Evolutionary conservation across 2,888 invertebrate species (phyloP).

Genomic region (Erebia epiphron): DNA sequence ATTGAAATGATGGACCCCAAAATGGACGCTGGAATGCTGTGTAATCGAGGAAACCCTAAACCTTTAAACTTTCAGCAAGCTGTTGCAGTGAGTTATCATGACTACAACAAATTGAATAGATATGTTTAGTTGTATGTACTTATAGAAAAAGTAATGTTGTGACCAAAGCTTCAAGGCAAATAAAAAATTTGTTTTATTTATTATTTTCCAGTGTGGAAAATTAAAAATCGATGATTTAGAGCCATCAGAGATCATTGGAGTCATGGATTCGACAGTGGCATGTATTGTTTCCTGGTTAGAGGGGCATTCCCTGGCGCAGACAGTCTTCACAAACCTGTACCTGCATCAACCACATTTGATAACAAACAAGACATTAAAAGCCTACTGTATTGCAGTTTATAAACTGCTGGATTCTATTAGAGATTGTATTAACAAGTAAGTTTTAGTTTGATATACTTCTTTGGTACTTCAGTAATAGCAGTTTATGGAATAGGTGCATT

Average conservation of each 20-base stretch:
- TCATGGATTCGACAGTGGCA: constrained; percentile 96
- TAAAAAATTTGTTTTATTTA: neutral
- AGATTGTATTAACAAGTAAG: constrained; percentile 93
- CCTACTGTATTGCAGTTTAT: constrained; percentile 93
- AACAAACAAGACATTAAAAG: constrained; percentile 90
- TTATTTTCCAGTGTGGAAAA: constrained; percentile 84
- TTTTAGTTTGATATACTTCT: constrained; percentile 33
- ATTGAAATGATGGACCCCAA: constrained; percentile 99
- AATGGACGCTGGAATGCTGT: constrained; percentile 99
- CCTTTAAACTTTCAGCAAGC: constrained; percentile 94
- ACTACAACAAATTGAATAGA: neutral
- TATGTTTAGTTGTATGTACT: too few relatives aligned
- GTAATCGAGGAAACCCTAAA: constrained; percentile 93
- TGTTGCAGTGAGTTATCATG: constrained; percentile 83
- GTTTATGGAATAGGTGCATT: too few relatives aligned
- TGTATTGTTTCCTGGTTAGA: constrained; percentile 99
- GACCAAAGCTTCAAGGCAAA: too few relatives aligned
- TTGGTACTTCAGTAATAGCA: too few relatives aligned
- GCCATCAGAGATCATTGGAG: constrained; percentile 92
- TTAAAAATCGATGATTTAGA: constrained; percentile 90
- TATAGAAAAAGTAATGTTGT: too few relatives aligned
- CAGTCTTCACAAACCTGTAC: constrained; percentile 98
- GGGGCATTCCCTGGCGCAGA: constrained; percentile 97
- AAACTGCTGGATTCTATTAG: constrained; percentile 95
- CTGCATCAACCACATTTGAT: constrained; percentile 95